Conservation (phyloP, 2,113 vertebrate genomes). For the Eubucco bourcierii region DNA sequence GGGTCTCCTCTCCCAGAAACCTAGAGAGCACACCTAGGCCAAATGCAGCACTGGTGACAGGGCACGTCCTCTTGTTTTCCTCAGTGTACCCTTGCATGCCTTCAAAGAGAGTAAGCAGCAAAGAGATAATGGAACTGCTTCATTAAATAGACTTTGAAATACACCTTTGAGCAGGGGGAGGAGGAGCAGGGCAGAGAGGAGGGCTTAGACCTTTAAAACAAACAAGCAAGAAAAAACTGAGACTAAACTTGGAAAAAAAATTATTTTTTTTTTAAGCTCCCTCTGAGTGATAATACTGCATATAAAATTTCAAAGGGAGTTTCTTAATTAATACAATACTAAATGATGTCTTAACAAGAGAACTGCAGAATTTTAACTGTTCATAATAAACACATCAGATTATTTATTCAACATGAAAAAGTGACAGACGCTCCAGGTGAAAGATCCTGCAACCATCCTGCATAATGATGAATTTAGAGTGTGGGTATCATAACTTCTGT, state of each 20-base stretch:
- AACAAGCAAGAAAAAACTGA: neutral
- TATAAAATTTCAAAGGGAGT: neutral
- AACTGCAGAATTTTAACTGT: neutral
- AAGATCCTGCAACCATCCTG: neutral
- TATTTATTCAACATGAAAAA: slow-evolving; percentile 39
- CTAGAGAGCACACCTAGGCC: neutral
- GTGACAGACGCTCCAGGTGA: neutral
- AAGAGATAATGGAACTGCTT: neutral
- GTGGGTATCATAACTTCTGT: neutral
- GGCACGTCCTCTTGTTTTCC: neutral
- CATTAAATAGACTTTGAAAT: neutral
- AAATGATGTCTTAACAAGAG: slow-evolving; percentile 18
- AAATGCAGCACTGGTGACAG: neutral
- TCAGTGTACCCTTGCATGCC: neutral
- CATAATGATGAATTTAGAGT: neutral
- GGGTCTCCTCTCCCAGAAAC: neutral
- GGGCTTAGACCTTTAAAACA: neutral
- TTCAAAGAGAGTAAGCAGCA: neutral
- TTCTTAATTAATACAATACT: slow-evolving; percentile 31
- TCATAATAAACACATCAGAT: slow-evolving; percentile 29
- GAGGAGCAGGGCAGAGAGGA: neutral
- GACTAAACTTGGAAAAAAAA: slow-evolving; percentile 14
- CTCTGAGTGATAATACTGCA: neutral
- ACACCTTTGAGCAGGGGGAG: neutral
- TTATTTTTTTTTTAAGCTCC: neutral